phyloP scores from a whole-genome alignment of 2,113 vertebrate genomes.

The Xenopus borealis region DNA sequence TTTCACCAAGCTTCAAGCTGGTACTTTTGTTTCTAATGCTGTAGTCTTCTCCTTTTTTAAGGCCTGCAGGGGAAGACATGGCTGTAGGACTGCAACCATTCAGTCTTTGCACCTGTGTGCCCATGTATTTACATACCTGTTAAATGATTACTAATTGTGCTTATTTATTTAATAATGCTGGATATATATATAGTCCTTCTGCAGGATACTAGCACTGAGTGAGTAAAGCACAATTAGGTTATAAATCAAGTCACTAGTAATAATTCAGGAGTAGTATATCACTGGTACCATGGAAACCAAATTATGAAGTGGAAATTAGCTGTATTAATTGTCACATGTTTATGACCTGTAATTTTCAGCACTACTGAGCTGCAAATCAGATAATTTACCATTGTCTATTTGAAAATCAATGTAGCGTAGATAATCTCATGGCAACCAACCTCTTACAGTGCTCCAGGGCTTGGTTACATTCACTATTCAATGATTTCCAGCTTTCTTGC shows the following conservation, averaged over 20 bases:
- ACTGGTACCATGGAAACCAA: too few species aligned
- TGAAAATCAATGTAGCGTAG: not conserved
- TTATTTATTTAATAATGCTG: too few species aligned
- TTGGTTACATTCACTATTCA: not conserved
- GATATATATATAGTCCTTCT: too few species aligned
- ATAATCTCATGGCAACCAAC: constrained; percentile 15
- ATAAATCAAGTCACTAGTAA: not conserved
- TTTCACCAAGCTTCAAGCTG: too few species aligned
- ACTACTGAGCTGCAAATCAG: constrained; percentile 10
- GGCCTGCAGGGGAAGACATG: too few species aligned
- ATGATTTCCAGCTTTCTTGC: not conserved
- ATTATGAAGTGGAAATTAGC: constrained; percentile 12
- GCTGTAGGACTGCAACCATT: too few species aligned
- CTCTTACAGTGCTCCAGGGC: not conserved
- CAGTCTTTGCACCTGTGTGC: too few species aligned
- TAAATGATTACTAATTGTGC: too few species aligned
- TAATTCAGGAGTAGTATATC: not conserved
- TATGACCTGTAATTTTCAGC: constrained; percentile 28
- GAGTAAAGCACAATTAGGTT: not conserved
- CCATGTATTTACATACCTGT: too few species aligned
- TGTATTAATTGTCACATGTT: constrained; percentile 16
- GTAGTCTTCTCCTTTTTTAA: too few species aligned
- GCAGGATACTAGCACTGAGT: too few species aligned
- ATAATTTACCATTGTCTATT: not conserved
- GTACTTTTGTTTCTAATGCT: too few species aligned